These are phyloP conservation scores for Coptodon bakossiorum DNA, from an alignment of 2,113 vertebrate species.

Conservation along the genomic window DNA sequence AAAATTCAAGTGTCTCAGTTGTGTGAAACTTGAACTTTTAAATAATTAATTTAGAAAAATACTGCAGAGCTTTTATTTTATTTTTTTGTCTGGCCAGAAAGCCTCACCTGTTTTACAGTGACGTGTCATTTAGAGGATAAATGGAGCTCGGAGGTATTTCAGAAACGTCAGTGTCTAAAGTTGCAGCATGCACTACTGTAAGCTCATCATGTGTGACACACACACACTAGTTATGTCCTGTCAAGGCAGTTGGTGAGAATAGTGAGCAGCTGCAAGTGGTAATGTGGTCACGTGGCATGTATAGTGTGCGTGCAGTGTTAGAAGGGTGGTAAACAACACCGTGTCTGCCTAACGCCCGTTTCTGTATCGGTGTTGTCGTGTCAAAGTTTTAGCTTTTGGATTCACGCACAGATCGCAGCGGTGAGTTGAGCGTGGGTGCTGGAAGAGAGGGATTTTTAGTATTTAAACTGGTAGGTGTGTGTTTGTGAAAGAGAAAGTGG, in stretches of 20 bases:
- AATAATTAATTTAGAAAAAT: neutral
- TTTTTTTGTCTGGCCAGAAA: neutral
- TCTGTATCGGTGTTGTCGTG: neutral
- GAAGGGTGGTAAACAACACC: constrained; percentile 30
- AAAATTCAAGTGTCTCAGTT: neutral
- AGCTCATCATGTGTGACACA: constrained; percentile 17
- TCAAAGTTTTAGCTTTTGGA: neutral
- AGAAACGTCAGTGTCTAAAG: constrained; percentile 23
- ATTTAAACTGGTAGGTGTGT: neutral
- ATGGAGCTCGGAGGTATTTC: constrained; percentile 12
- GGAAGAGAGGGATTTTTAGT: neutral
- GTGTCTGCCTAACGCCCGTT: constrained; percentile 22
- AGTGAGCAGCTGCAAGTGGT: constrained; percentile 57
- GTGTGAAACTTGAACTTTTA: neutral
- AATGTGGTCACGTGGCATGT: constrained; percentile 42
- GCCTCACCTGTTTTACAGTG: neutral
- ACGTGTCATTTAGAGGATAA: constrained; percentile 9
- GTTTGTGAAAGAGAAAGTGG: neutral
- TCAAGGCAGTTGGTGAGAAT: constrained; percentile 43
- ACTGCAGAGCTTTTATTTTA: neutral
- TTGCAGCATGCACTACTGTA: constrained; percentile 22
- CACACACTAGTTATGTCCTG: constrained; percentile 28
- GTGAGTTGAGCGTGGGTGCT: neutral
- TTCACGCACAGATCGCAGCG: neutral
- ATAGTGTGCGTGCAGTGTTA: neutral